Percentiles rank a stretch among this genome's conserved stretches.
phyloP scores from a whole-genome alignment of 2,797 vertebrate genomes.

The Esox lucius region DNA sequence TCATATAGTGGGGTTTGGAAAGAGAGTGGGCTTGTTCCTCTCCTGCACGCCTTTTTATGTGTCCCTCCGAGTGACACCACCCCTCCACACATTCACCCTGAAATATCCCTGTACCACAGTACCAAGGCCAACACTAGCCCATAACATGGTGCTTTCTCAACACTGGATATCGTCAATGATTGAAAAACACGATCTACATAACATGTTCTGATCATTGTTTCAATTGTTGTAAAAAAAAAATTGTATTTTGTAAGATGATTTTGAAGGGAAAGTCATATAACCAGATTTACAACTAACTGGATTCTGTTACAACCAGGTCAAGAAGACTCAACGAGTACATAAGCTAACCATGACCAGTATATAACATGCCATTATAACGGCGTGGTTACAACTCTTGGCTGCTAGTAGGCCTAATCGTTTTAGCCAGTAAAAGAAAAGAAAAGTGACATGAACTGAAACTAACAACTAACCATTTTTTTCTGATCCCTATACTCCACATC shows the following conservation, averaged over 20 bases:
- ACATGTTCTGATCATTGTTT: background rate
- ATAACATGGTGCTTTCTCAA: background rate
- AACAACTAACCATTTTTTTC: background rate
- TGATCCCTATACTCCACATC: background rate
- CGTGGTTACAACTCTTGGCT: background rate
- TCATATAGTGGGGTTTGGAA: background rate
- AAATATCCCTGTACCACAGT: background rate
- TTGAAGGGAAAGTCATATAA: background rate
- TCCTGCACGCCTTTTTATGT: constrained; percentile 51
- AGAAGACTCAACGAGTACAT: background rate
- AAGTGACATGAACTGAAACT: background rate
- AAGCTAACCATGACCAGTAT: background rate
- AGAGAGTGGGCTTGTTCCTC: constrained; percentile 25
- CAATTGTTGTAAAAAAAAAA: too few species aligned
- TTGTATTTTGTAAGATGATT: background rate
- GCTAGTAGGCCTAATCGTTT: background rate
- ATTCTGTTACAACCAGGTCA: background rate
- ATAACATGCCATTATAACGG: background rate
- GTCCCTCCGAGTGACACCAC: constrained; percentile 31
- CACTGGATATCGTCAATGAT: background rate
- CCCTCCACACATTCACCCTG: constrained; percentile 4
- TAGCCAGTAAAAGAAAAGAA: background rate
- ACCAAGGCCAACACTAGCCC: background rate
- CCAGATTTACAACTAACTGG: background rate
- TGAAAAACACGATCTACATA: background rate